A percentile compares a stretch with the other conserved stretches of the same genome.
phyloP scores from a whole-genome alignment of 2,888 invertebrate species.

The Chymomyza caudatula region DNA sequence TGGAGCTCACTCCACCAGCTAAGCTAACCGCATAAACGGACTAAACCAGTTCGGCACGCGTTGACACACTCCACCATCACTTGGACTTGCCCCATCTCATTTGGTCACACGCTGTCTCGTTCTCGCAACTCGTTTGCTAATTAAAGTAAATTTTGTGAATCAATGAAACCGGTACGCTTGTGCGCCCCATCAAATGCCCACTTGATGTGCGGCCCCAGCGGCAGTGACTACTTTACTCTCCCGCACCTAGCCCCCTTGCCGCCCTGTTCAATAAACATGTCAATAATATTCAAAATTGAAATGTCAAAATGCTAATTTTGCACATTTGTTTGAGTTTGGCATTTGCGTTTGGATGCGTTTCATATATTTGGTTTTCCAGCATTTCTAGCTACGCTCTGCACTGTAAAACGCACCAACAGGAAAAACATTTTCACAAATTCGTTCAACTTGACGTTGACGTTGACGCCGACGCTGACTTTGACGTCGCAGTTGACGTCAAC shows the following conservation, averaged over 20 bases:
- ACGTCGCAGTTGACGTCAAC: background rate
- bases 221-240: background rate
- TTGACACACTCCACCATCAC: conserved; percentile 8
- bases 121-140: conserved; percentile 38
- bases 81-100: background rate
- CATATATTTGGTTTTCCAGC: background rate
- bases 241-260: background rate
- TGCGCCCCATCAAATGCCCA: background rate
- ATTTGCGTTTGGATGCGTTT: background rate
- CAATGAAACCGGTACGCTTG: conserved; percentile 39
- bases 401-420: background rate
- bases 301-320: conserved; percentile 69
- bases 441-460: background rate
- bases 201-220: too few relatives aligned
- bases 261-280: conserved; percentile 48
- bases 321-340: conserved; percentile 56
- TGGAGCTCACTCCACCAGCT: too few relatives aligned
- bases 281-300: conserved; percentile 67
- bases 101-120: conserved; percentile 2
- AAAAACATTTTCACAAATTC: background rate
- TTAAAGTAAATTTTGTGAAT: conserved; percentile 63
- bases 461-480: background rate
- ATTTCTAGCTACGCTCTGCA: background rate
- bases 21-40: conserved; percentile 1
- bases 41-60: background rate